phyloP scores from a whole-genome alignment of 2,888 invertebrate genomes.

The Minunthozetes semirufus region DNA sequence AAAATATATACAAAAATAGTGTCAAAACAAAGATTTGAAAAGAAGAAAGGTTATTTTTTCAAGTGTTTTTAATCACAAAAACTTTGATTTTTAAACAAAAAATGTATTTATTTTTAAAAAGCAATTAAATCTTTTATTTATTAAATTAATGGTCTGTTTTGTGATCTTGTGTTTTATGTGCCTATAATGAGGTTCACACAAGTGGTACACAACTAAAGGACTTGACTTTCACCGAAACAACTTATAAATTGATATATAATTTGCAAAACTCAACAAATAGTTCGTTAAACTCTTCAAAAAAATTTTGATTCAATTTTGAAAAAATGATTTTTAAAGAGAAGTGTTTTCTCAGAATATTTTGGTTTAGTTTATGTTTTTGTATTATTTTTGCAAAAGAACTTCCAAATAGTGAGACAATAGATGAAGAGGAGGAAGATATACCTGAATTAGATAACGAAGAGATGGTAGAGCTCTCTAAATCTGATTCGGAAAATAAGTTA shows the following conservation, averaged over 20 bases:
- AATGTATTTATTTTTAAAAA: background rate
- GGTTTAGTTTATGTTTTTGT: background rate
- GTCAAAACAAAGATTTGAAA: too few species aligned
- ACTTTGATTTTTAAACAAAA: background rate
- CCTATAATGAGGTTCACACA: background rate
- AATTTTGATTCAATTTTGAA: background rate
- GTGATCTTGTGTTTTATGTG: too few species aligned
- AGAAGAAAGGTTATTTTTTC: too few species aligned
- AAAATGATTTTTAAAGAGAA: background rate
- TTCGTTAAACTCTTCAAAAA: background rate
- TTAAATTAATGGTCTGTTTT: background rate
- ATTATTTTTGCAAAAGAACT: background rate
- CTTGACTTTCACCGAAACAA: background rate
- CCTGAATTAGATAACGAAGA: too few species aligned
- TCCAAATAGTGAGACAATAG: background rate
- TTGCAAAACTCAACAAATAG: background rate
- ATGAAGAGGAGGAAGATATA: too few species aligned
- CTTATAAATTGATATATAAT: background rate
- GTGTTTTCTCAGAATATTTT: background rate
- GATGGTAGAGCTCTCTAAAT: too few species aligned
- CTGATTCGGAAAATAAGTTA: background rate
- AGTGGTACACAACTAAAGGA: slow-evolving; percentile 4
- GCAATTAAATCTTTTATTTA: background rate
- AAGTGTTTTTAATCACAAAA: background rate
- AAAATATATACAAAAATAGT: too few species aligned